phyloP scores from a whole-genome alignment of 2,113 vertebrate genomes.

The Cochlearius cochlearius region DNA sequence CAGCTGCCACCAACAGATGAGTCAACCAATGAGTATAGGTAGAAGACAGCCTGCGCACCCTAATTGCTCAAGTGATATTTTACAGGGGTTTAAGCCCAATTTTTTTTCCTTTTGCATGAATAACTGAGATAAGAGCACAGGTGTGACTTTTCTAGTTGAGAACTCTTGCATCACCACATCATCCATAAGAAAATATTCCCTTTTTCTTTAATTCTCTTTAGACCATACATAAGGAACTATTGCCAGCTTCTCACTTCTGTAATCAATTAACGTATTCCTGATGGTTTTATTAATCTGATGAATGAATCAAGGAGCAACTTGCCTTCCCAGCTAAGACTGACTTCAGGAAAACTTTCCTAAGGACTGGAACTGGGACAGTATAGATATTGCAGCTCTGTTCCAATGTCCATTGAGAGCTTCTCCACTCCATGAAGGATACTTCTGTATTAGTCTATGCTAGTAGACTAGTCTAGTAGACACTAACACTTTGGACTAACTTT shows the following conservation, averaged over 20 bases:
- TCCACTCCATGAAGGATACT: neutral
- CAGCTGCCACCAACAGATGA: neutral
- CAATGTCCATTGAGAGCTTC: neutral
- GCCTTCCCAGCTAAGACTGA: neutral
- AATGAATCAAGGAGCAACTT: neutral
- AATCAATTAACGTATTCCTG: neutral
- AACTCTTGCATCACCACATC: neutral
- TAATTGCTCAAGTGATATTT: neutral
- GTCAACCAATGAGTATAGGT: too few relatives aligned
- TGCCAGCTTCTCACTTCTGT: neutral
- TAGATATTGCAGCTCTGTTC: neutral
- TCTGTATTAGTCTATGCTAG: neutral
- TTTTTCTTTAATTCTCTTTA: neutral
- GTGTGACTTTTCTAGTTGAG: neutral
- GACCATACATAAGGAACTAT: neutral
- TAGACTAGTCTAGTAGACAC: too few relatives aligned
- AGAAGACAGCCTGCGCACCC: neutral
- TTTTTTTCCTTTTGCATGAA: neutral
- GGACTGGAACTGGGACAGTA: neutral
- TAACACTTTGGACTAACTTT: neutral
- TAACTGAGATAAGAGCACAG: neutral
- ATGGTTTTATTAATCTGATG: neutral
- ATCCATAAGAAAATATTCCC: neutral
- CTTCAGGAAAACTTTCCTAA: neutral
- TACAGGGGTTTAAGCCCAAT: fast-evolving